Conservation (phyloP, 2,888 invertebrate genomes). For the Punctoribates punctum region DNA sequence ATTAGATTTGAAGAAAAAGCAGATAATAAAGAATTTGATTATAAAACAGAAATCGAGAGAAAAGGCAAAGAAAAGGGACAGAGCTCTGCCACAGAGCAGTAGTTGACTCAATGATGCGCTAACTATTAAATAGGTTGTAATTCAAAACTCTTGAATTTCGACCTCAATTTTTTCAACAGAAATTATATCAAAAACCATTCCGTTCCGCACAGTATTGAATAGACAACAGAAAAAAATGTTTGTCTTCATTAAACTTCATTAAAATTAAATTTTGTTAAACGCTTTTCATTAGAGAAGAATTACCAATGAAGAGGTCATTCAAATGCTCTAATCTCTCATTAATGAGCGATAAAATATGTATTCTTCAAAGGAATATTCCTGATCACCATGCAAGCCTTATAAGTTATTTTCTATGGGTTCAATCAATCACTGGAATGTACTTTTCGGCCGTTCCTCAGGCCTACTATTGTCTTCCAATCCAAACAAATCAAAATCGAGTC, state of each 20-base stretch:
- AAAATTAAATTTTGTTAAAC: neutral
- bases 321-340: no score
- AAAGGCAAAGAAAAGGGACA: conserved; percentile 5
- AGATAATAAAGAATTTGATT: neutral
- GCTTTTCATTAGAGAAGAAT: no score
- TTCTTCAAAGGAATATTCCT: no score
- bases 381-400: no score
- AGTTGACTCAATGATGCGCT: conserved; percentile 14
- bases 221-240: neutral
- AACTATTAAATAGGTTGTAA: conserved; percentile 4
- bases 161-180: neutral
- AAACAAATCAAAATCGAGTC: no score
- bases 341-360: no score
- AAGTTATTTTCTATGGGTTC: no score
- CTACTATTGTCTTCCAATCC: no score
- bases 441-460: no score
- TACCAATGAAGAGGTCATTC: no score
- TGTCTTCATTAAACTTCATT: neutral
- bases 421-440: no score
- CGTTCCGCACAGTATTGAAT: conserved; percentile 20
- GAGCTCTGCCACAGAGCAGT: no score
- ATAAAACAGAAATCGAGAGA: neutral
- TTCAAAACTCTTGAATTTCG: neutral
- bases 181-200: neutral
- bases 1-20: neutral